These are phyloP conservation scores for Mormyrus lacerda DNA, from an alignment of 2,113 vertebrate species.

Conservation along the genomic window DNA sequence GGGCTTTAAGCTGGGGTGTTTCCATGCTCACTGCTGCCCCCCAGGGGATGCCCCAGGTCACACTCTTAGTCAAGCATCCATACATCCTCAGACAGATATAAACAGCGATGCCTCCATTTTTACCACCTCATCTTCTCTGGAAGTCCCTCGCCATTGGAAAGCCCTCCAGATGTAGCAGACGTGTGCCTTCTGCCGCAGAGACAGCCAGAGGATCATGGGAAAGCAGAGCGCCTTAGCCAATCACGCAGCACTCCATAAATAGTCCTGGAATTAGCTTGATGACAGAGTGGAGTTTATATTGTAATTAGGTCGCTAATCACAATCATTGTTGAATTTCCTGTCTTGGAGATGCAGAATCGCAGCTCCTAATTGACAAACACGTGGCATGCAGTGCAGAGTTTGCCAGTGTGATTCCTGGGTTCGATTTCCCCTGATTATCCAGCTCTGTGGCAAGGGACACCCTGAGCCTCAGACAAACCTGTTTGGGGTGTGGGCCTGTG, in stretches of 20 bases:
- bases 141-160: neutral
- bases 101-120: neutral
- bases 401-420: slow-evolving; percentile 49
- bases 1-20: neutral
- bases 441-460: slow-evolving; percentile 27
- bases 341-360: slow-evolving; percentile 50
- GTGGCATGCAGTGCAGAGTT: slow-evolving; percentile 48
- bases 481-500: neutral
- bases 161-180: neutral
- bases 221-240: neutral
- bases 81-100: too few species aligned
- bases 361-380: slow-evolving; percentile 56
- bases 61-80: neutral
- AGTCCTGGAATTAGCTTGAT: slow-evolving; percentile 43
- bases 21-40: neutral
- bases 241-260: slow-evolving; percentile 31
- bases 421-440: slow-evolving; percentile 56
- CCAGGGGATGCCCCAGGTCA: neutral
- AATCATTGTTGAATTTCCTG: slow-evolving; percentile 57
- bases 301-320: slow-evolving; percentile 63
- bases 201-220: neutral
- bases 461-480: neutral
- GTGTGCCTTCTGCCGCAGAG: neutral
- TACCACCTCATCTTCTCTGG: neutral
- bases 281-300: slow-evolving; percentile 49